These are phyloP conservation scores for Moxostoma hubbsi DNA, from an alignment of 2,797 vertebrate species.

Conservation along the genomic window DNA sequence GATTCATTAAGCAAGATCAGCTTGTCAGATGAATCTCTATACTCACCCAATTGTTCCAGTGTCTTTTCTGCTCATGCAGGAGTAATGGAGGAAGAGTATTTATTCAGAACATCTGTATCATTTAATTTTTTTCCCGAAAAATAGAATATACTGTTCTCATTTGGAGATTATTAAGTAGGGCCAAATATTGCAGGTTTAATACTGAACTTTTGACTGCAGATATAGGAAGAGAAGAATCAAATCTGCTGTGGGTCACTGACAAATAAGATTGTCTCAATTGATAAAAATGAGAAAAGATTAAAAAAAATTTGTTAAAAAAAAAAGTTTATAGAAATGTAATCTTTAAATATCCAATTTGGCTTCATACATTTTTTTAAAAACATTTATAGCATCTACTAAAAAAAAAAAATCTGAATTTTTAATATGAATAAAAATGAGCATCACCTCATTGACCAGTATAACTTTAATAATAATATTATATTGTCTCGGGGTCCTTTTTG, in stretches of 20 bases:
- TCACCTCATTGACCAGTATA: too few species aligned
- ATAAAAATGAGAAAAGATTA: too few species aligned
- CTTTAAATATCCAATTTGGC: too few species aligned
- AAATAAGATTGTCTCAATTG: too few species aligned
- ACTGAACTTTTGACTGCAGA: not conserved
- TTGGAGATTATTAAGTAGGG: conserved; percentile 7
- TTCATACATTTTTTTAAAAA: too few species aligned
- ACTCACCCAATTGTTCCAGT: conserved; percentile 9
- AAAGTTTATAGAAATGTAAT: too few species aligned
- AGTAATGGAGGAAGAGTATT: conserved; percentile 4
- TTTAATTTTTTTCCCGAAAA: not conserved
- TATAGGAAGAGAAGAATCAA: not conserved
- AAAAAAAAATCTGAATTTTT: too few species aligned
- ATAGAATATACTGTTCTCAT: not conserved
- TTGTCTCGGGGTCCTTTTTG: too few species aligned
- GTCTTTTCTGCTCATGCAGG: conserved; percentile 22
- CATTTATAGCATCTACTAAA: too few species aligned
- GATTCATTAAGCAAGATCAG: conserved; percentile 45
- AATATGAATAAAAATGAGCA: too few species aligned
- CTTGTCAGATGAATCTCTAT: conserved; percentile 28
- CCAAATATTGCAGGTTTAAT: not conserved
- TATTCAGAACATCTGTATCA: not conserved
- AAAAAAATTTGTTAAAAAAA: too few species aligned
- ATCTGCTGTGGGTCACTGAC: not conserved
- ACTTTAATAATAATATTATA: too few species aligned